Conservation (phyloP, 1,140 invertebrate species). For the Rhopalosiphum maidis region DNA sequence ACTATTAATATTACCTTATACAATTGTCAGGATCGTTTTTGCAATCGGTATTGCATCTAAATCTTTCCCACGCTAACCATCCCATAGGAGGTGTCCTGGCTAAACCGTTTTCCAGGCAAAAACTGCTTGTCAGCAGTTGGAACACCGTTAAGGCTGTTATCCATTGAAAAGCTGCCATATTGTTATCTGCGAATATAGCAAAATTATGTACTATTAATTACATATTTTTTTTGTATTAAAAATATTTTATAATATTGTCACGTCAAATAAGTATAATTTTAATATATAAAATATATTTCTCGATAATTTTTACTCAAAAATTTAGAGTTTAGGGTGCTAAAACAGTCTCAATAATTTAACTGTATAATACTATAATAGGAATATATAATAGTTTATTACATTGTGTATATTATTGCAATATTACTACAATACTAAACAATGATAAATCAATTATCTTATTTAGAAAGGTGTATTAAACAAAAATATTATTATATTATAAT, state of each 20-base stretch:
- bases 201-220: neutral
- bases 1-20: conserved; percentile 74
- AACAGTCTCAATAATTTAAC: neutral
- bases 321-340: too few relatives aligned
- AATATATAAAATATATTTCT: neutral
- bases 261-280: neutral
- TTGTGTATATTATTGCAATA: neutral
- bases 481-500: neutral
- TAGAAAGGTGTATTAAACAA: neutral
- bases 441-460: neutral
- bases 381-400: neutral
- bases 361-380: neutral
- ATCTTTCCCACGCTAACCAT: conserved; percentile 93
- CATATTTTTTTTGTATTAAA: neutral
- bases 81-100: conserved; percentile 65
- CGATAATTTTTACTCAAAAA: neutral
- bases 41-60: conserved; percentile 92
- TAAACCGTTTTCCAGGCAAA: conserved; percentile 61
- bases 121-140: conserved; percentile 10
- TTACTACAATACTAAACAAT: neutral
- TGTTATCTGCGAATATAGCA: neutral
- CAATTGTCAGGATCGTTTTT: conserved; percentile 90
- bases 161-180: conserved; percentile 34
- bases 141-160: conserved; percentile 1
- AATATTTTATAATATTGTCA: neutral